Evolutionary conservation across 1,140 invertebrate genomes (phyloP).

Genomic region (Thereuonema tuberculata): DNA sequence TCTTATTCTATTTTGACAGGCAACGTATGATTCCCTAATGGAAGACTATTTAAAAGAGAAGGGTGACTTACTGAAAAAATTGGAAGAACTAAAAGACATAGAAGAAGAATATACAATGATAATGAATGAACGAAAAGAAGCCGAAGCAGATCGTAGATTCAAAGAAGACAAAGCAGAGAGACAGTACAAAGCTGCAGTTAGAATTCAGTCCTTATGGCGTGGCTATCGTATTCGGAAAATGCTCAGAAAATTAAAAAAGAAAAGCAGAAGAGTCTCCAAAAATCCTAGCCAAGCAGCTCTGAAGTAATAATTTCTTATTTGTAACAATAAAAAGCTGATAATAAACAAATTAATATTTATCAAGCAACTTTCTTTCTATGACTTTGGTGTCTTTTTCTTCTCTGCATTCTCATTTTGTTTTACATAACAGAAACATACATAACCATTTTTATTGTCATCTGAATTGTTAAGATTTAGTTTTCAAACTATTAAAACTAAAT

Average conservation of each 20-base stretch:
- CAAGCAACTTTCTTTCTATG: not conserved
- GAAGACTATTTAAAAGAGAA: not conserved
- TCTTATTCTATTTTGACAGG: not conserved
- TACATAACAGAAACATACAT: no score
- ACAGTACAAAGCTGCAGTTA: not conserved
- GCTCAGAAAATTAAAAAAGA: not conserved
- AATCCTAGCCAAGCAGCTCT: not conserved
- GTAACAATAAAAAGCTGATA: not conserved
- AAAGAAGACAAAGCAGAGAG: not conserved
- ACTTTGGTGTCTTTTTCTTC: no score
- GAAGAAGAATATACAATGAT: not conserved
- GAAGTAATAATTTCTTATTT: not conserved
- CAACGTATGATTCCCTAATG: slow-evolving; percentile 1
- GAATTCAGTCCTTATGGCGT: not conserved
- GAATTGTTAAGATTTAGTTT: no score
- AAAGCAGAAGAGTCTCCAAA: not conserved
- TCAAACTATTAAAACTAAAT: no score
- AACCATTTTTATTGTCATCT: no score
- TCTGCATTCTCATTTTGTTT: no score
- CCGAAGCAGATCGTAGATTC: not conserved
- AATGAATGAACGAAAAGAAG: not conserved
- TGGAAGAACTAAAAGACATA: not conserved
- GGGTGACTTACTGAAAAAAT: not conserved
- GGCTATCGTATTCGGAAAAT: not conserved
- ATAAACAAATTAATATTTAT: not conserved